Evolutionary conservation across 2,113 vertebrate species (phyloP).

Genomic region (Phaethornis superciliosus): DNA sequence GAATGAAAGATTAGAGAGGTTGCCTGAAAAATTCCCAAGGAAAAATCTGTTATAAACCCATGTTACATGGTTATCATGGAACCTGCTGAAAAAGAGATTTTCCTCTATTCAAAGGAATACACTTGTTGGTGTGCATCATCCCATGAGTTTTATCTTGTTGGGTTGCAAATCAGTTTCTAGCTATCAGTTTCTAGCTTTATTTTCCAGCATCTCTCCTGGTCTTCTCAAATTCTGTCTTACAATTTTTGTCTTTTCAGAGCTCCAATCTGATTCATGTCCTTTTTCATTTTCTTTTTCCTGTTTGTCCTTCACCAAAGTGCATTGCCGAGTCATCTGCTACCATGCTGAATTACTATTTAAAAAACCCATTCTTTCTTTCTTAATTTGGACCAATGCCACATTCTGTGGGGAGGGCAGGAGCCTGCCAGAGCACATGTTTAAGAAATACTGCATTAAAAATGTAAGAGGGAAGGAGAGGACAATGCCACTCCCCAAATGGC

Average conservation of each 20-base stretch:
- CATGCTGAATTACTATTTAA: neutral
- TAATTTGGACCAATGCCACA: neutral
- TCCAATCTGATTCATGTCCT: neutral
- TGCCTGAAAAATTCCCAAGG: neutral
- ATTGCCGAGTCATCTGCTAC: neutral
- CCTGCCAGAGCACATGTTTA: neutral
- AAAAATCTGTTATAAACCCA: fast-evolving
- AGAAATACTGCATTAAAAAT: neutral
- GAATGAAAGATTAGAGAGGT: neutral
- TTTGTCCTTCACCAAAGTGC: constrained; percentile 17
- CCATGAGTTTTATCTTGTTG: neutral
- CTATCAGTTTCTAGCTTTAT: neutral
- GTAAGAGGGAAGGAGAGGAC: neutral
- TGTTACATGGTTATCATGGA: neutral
- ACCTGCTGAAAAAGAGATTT: neutral
- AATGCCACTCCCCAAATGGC: neutral
- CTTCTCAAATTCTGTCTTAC: neutral
- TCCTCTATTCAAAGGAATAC: neutral
- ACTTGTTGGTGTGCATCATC: fast-evolving
- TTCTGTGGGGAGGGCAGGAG: neutral
- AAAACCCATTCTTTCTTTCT: neutral
- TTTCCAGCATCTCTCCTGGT: neutral
- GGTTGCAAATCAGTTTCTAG: neutral
- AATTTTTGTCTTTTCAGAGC: neutral
- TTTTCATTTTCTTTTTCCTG: neutral